phyloP scores from a whole-genome alignment of 1,140 invertebrate genomes.

The Pseudomyrmex gracilis region DNA sequence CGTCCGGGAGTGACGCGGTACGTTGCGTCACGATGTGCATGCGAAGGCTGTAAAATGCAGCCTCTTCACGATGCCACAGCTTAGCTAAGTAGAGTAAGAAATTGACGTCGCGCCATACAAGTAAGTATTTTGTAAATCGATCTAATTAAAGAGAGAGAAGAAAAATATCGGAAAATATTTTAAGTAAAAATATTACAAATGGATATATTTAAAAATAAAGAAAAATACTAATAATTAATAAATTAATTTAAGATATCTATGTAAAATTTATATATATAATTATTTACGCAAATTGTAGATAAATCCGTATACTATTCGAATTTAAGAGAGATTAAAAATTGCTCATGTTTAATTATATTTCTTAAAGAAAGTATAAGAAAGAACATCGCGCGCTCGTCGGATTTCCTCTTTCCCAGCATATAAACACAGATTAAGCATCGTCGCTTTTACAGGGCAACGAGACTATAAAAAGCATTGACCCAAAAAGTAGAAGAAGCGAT shows the following conservation, averaged over 20 bases:
- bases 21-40: slow-evolving; percentile 7
- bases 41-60: slow-evolving; percentile 2
- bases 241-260: slow-evolving; percentile 4
- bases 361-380: too few species aligned
- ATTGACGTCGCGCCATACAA: not conserved
- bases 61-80: not conserved
- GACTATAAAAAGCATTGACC: slow-evolving; percentile 56
- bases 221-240: too few species aligned
- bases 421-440: slow-evolving; percentile 54
- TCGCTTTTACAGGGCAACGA: slow-evolving; percentile 46
- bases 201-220: too few species aligned
- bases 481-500: slow-evolving; percentile 51
- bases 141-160: not conserved
- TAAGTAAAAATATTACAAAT: not conserved
- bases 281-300: not conserved
- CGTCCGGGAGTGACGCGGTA: not conserved
- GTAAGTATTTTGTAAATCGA: not conserved
- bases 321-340: not conserved
- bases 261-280: too few species aligned
- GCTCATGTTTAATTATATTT: slow-evolving; percentile 25
- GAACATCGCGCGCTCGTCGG: not conserved
- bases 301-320: slow-evolving; percentile 5
- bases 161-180: slow-evolving; percentile 1
- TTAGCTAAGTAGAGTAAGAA: slow-evolving; percentile 8
- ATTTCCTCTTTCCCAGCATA: slow-evolving; percentile 25